Evolutionary conservation across 2,113 vertebrate genomes (phyloP).

Genomic region (Vicugna pacos): DNA sequence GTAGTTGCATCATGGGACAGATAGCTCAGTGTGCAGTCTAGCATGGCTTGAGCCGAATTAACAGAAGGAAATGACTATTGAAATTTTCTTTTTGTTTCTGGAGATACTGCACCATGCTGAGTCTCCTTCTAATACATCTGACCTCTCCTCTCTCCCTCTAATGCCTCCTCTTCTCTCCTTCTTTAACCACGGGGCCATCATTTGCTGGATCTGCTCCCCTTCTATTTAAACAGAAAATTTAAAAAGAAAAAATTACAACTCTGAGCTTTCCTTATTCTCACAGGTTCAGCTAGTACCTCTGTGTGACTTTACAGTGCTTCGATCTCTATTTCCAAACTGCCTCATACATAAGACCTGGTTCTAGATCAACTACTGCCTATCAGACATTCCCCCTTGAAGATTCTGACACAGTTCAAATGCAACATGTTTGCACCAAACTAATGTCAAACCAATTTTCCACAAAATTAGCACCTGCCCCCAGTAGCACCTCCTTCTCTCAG

Average conservation of each 20-base stretch:
- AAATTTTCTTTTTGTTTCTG: neutral
- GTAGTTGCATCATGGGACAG: neutral
- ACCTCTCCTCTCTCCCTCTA: neutral
- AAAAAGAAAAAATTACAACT: neutral
- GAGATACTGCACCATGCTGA: neutral
- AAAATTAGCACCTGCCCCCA: neutral
- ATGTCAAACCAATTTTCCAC: neutral
- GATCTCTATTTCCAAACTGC: neutral
- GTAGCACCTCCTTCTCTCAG: neutral
- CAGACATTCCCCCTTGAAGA: neutral
- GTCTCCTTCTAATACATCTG: neutral
- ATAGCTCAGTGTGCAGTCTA: neutral
- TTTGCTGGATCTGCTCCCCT: neutral
- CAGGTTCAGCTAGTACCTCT: neutral
- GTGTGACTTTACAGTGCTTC: neutral
- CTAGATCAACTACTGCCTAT: neutral
- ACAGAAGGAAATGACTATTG: neutral
- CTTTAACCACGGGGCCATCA: neutral
- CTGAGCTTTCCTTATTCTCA: neutral
- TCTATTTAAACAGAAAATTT: neutral
- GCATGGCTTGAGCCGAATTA: neutral
- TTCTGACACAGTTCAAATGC: neutral
- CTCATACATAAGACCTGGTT: neutral
- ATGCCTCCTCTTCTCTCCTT: neutral
- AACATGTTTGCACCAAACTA: neutral